These are phyloP conservation scores for Matsumyia berberina DNA, from an alignment of 2,888 invertebrate species.

Conservation along the genomic window DNA sequence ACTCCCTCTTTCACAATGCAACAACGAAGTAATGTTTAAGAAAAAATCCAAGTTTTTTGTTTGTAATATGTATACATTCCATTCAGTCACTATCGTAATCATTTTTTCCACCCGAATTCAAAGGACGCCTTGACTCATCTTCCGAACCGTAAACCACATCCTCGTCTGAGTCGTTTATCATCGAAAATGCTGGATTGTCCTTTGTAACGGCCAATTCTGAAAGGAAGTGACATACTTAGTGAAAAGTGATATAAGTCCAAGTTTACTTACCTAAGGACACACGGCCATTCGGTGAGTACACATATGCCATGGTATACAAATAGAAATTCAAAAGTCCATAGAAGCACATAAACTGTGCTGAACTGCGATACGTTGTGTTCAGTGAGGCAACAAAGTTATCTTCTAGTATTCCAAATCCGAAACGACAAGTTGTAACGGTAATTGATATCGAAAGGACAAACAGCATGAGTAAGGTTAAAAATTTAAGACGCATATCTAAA, in stretches of 20 bases:
- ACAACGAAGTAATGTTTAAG: constrained; percentile 46
- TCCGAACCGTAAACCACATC: constrained; percentile 97
- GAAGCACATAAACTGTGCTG: constrained; percentile 97
- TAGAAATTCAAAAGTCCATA: constrained; percentile 97
- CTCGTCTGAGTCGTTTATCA: constrained; percentile 99
- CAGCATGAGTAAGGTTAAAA: constrained; percentile 93
- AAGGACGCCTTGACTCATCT: constrained; percentile 92
- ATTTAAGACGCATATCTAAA: constrained; percentile 95
- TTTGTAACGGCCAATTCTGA: constrained; percentile 95
- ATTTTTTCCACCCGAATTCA: constrained; percentile 88
- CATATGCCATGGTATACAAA: constrained; percentile 96
- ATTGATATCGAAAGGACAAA: constrained; percentile 91
- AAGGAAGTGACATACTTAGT: not conserved
- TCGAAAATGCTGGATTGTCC: constrained; percentile 98
- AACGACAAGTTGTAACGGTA: constrained; percentile 91
- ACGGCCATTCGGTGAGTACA: constrained; percentile 94
- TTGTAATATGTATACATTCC: constrained; percentile 41
- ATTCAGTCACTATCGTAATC: constrained; percentile 89
- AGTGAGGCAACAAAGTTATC: constrained; percentile 97
- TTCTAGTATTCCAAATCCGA: constrained; percentile 95
- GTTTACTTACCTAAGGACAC: constrained; percentile 90
- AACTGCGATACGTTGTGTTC: constrained; percentile 94
- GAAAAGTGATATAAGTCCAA: not conserved
- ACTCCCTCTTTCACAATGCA: constrained; percentile 26
- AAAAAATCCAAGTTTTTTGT: constrained; percentile 27